Evolutionary conservation across 2,113 vertebrate genomes (phyloP).

Genomic region (Felis chaus): DNA sequence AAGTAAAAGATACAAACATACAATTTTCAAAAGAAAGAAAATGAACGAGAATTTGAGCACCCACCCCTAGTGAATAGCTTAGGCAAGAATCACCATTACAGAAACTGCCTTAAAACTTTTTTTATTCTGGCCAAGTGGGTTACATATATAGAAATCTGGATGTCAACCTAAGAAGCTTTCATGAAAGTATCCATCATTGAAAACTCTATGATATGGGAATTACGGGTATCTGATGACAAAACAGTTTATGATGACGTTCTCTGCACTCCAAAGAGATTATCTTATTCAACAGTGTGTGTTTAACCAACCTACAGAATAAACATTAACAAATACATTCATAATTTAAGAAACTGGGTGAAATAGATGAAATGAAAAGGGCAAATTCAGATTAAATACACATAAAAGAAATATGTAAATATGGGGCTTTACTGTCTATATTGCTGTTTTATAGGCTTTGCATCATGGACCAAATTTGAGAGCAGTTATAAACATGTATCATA

Average conservation of each 20-base stretch:
- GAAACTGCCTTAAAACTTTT: neutral
- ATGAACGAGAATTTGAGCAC: neutral
- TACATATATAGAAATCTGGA: neutral
- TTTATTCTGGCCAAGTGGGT: neutral
- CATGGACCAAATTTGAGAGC: slow-evolving; percentile 59
- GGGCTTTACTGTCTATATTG: neutral
- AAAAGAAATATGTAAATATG: neutral
- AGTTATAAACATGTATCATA: slow-evolving; percentile 60
- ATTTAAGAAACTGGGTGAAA: slow-evolving; percentile 2
- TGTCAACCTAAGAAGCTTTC: neutral
- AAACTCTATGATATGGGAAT: neutral
- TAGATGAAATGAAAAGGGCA: neutral
- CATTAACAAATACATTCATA: neutral
- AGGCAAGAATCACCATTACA: neutral
- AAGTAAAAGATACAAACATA: neutral
- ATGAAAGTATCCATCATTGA: neutral
- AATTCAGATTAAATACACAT: neutral
- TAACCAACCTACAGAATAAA: neutral
- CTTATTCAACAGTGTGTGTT: neutral
- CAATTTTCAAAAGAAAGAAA: slow-evolving; percentile 10
- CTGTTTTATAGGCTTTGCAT: slow-evolving; percentile 65
- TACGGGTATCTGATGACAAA: neutral
- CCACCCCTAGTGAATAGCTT: neutral
- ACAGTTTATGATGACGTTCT: neutral
- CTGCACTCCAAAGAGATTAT: neutral